Percentiles rank a stretch among this genome's conserved stretches.
Conservation (phyloP, 1,140 invertebrate species). For the Philopotamus ludificatus region DNA sequence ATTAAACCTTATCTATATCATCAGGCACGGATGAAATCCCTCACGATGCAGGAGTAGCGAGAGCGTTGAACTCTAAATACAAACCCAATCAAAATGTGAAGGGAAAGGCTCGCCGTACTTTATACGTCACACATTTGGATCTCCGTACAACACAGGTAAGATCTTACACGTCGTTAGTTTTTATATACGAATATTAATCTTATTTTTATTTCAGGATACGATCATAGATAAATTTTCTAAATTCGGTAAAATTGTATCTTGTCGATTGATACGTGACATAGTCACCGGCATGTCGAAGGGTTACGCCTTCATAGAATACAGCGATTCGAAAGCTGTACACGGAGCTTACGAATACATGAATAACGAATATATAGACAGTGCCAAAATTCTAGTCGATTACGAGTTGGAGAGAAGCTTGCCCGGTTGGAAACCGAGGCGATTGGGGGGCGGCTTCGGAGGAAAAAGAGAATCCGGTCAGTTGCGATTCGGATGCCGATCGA, state of each 20-base stretch:
- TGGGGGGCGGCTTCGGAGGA: slow-evolving; percentile 86
- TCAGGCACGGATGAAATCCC: slow-evolving; percentile 77
- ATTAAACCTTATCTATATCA: too few species aligned
- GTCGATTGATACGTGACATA: slow-evolving; percentile 73
- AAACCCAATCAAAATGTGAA: slow-evolving; percentile 64
- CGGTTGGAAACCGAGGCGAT: slow-evolving; percentile 80
- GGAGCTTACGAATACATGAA: slow-evolving; percentile 61
- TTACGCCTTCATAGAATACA: slow-evolving; percentile 86
- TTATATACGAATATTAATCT: neutral
- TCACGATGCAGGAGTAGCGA: slow-evolving; percentile 75
- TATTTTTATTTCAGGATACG: slow-evolving; percentile 49
- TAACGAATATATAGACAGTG: slow-evolving; percentile 59
- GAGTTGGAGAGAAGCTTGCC: slow-evolving; percentile 62
- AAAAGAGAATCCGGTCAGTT: slow-evolving; percentile 86
- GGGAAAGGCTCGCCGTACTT: slow-evolving; percentile 69
- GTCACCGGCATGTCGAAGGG: slow-evolving; percentile 80
- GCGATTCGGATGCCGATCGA: slow-evolving; percentile 77
- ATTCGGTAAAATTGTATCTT: slow-evolving; percentile 67
- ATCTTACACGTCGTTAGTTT: slow-evolving; percentile 5
- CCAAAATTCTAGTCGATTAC: slow-evolving; percentile 70
- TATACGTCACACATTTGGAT: slow-evolving; percentile 79
- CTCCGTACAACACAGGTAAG: slow-evolving; percentile 64
- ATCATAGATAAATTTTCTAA: slow-evolving; percentile 63
- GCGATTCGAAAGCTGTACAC: slow-evolving; percentile 60
- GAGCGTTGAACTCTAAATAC: slow-evolving; percentile 73